Evolutionary conservation across 2,888 invertebrate species (phyloP).

Genomic region (Agapostemon virescens): DNA sequence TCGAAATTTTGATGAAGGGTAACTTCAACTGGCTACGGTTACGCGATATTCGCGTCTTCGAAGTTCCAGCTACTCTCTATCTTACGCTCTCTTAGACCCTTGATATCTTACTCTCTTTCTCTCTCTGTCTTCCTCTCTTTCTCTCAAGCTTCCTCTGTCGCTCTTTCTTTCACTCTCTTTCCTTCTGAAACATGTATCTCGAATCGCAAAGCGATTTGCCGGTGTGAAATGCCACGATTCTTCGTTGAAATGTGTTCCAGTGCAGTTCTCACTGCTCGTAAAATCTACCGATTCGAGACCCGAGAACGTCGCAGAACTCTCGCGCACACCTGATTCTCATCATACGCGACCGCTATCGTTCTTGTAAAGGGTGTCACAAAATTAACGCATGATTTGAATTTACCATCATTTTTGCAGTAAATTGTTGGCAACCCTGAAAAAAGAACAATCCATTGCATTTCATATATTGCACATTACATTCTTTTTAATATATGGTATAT

Average conservation of each 20-base stretch:
- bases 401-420: too few species aligned
- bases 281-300: conserved; percentile 7
- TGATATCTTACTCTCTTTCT: not conserved
- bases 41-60: conserved; percentile 5
- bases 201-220: conserved; percentile 1
- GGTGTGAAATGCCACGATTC: not conserved
- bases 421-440: too few species aligned
- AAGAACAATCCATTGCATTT: too few species aligned
- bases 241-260: not conserved
- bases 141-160: not conserved
- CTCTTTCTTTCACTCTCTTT: not conserved
- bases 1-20: conserved; percentile 44
- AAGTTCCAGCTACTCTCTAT: not conserved
- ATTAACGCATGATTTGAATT: too few species aligned
- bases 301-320: not conserved
- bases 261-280: conserved; percentile 1
- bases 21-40: conserved; percentile 13
- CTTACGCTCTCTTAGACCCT: not conserved
- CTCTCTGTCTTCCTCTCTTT: not conserved
- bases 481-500: too few species aligned
- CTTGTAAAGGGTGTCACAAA: too few species aligned
- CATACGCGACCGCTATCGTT: not conserved
- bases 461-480: too few species aligned
- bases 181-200: not conserved
- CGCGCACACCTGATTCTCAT: conserved; percentile 9